Conservation (phyloP, 2,888 invertebrate species). For the Unio pictorum region DNA sequence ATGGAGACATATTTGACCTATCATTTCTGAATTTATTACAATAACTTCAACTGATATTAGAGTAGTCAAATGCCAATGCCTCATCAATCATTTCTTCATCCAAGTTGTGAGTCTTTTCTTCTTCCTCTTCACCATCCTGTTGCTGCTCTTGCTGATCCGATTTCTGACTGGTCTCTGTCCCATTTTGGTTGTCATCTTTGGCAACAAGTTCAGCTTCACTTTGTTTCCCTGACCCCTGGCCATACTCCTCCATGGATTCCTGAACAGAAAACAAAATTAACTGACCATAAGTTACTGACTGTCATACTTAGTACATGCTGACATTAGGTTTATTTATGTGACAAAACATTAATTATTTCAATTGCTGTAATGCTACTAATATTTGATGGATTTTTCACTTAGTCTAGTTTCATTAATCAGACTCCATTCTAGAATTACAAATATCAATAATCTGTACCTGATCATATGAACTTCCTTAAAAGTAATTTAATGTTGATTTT, state of each 20-base stretch:
- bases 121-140: conserved; percentile 65
- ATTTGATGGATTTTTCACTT: too few relatives aligned
- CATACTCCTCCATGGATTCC: conserved; percentile 72
- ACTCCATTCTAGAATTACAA: too few relatives aligned
- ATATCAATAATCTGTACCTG: too few relatives aligned
- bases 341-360: too few relatives aligned
- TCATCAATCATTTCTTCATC: conserved; percentile 42
- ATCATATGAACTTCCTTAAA: too few relatives aligned
- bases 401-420: too few relatives aligned
- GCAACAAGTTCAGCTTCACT: conserved; percentile 81
- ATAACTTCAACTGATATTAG: neutral
- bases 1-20: neutral
- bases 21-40: neutral
- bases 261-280: conserved; percentile 6
- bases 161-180: conserved; percentile 36
- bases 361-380: too few relatives aligned
- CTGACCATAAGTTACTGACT: too few relatives aligned
- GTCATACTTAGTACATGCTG: too few relatives aligned
- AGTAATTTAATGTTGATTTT: too few relatives aligned
- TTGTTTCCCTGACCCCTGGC: conserved; percentile 66
- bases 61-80: conserved; percentile 13
- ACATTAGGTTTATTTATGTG: too few relatives aligned
- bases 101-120: conserved; percentile 52
- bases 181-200: conserved; percentile 77
- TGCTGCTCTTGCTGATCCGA: conserved; percentile 74